Evolutionary conservation across 2,888 invertebrate species (phyloP), one percentile per base, ranked within the genome.

Genomic region (Erebia palarica): DNA sequence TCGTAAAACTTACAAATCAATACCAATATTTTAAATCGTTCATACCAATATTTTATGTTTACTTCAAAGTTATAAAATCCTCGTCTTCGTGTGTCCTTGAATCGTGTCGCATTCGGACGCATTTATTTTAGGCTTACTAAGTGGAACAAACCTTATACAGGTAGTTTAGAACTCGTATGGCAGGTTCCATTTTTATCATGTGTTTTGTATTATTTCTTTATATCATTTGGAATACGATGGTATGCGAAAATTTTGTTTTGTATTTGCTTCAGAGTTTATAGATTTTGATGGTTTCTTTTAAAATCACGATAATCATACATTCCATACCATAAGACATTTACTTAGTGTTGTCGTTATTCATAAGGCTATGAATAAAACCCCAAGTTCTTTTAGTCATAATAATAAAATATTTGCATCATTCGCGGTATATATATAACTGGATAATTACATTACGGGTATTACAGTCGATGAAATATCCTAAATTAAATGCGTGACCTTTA

Each of bases 151-250:
- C 73, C 61, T 68, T 66, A 67, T 68, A 70, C 75, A 75, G 75
- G 75, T 75, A 75, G 75, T 36, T 71, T 73, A 73, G 75, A 75
- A 74, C 69, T 55, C 61, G 57, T 65, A 65, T 65, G 73, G 73
- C 75, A 68, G 73, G 74, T 75, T 75, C 73, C 59, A 68, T 49
- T 63, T 57, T 67, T 71, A 69, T 68, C 61, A 63, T 63, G 68
- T 68, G 61, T 57, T 72, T 69, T 61, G 59, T 68, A 55, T 69
- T 68, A 65, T 69, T 51, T 69, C 51, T 51, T 21, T 57, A 36
- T 61, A 47, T 42, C 57, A 61, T 55, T 57, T 44, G 21, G 16
- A 47, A 55, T 66, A 64, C 57, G 58, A 51, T 53, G 65, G 47
- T 49, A 11, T 61, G 27, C 47, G 55, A 65, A 61, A 61, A 13